Evolutionary conservation across 2,888 invertebrate genomes (phyloP), one percentile per base, ranked within the genome.

Genomic region (Campoplex nolae): DNA sequence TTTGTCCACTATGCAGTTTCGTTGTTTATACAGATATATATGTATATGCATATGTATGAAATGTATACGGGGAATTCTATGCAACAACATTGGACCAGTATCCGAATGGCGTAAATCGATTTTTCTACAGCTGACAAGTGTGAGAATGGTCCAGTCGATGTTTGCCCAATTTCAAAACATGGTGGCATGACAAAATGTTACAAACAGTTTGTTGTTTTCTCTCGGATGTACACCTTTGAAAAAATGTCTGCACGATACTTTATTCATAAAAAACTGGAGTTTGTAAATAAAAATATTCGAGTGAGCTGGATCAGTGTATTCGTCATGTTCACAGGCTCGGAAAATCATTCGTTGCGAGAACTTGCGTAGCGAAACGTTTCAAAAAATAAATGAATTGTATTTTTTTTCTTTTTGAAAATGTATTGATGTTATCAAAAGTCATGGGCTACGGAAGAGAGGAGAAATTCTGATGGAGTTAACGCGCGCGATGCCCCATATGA

Each of bases 1-100:
- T 85, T 85, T 85, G 74, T 75, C 82, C 82, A 68, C 74, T 74
- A 73, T 76, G 76, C 80, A 81, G 65, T 54, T 75, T 85, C 78
- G 23, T 77, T 74, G 23, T 78, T 73, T 73, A 48, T 73, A 62
- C 23, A 32, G 16, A 62, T 45, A 45, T 45, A 74, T 28, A 58
- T 38, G 38, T 51, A 23, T 38, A 58, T 7, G 4, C 11, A 13
- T 54, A 68, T 56, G 70, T 58, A 56, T 45, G 23, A n/a, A 35
- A 38, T 35, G 13, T 38, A 74, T 74, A 51, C 28, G 23, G 70
- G 42, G 1, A 45, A 70, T 45, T 42, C 23, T n/a, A 70, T 48
- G 62, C 62, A 62, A 32, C 13, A 16, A 32, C 16, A 16, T 32
- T 16, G 3, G 23, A 6, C 13, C 16, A 16, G 32, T 32, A 16